Percentiles rank a stretch among this genome's conserved stretches.
Conservation (phyloP, 1,140 invertebrate species). For the Sipha flava region DNA sequence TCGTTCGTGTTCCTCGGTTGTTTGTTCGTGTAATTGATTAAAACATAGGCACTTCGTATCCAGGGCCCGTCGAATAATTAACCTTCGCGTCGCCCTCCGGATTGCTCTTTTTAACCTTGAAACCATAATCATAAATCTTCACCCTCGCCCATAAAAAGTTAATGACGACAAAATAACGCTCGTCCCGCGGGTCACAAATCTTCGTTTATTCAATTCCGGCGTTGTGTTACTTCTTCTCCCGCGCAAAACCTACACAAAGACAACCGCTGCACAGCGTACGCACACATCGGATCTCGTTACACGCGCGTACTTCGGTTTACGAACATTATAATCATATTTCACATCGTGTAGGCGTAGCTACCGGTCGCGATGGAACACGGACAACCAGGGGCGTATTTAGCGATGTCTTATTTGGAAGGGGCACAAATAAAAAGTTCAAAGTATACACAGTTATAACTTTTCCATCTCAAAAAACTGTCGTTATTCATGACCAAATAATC, state of each 20-base stretch:
- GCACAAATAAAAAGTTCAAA: too few species aligned
- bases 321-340: conserved; percentile 11
- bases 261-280: not conserved
- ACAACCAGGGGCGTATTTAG: too few species aligned
- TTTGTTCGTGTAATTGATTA: not conserved
- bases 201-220: not conserved
- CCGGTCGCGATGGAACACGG: not conserved
- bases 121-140: not conserved
- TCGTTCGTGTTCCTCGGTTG: not conserved
- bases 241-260: too few species aligned
- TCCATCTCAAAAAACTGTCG: too few species aligned
- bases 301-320: not conserved
- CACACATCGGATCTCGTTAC: too few species aligned
- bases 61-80: conserved; percentile 7
- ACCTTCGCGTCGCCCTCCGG: not conserved
- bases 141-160: not conserved
- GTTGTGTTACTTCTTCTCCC: not conserved
- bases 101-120: not conserved
- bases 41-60: not conserved
- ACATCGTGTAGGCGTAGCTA: not conserved
- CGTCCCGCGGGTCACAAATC: not conserved
- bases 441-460: too few species aligned
- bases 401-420: too few species aligned
- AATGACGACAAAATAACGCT: not conserved
- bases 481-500: too few species aligned